phyloP scores from a whole-genome alignment of 2,797 vertebrate genomes.

The Chiloscyllium punctatum region DNA sequence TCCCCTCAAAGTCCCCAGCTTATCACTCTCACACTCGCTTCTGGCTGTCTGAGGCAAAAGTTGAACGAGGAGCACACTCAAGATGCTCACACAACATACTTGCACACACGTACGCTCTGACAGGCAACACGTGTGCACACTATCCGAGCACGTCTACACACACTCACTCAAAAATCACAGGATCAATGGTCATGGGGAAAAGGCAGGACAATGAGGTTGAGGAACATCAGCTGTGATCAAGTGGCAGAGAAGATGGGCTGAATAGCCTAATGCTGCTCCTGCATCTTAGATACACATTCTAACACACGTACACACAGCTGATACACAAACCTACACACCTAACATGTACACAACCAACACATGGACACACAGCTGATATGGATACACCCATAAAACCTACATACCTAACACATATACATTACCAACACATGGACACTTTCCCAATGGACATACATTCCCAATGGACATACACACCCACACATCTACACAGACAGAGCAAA shows the following conservation, averaged over 20 bases:
- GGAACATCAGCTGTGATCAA: too few species aligned
- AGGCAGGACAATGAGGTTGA: too few species aligned
- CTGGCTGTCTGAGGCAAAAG: background rate
- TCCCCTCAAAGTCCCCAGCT: background rate
- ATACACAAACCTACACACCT: constrained; percentile 45
- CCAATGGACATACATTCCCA: constrained; percentile 25
- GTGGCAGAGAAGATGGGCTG: too few species aligned
- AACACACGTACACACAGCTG: constrained; percentile 38
- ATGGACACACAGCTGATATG: too few species aligned
- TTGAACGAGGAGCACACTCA: background rate
- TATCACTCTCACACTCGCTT: background rate
- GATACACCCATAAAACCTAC: background rate
- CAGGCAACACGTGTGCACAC: constrained; percentile 38
- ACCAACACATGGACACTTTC: too few species aligned
- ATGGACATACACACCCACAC: constrained; percentile 41
- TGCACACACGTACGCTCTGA: constrained; percentile 37
- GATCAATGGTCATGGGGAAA: too few species aligned
- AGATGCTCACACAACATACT: constrained; percentile 40
- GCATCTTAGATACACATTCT: constrained; percentile 42
- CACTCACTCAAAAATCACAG: constrained; percentile 11
- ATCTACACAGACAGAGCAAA: constrained; percentile 41
- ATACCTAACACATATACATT: constrained; percentile 39
- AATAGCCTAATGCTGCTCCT: background rate
- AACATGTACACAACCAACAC: background rate
- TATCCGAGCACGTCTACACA: constrained; percentile 40